Conservation (phyloP, 2,113 vertebrate species). For the Platichthys flesus region DNA sequence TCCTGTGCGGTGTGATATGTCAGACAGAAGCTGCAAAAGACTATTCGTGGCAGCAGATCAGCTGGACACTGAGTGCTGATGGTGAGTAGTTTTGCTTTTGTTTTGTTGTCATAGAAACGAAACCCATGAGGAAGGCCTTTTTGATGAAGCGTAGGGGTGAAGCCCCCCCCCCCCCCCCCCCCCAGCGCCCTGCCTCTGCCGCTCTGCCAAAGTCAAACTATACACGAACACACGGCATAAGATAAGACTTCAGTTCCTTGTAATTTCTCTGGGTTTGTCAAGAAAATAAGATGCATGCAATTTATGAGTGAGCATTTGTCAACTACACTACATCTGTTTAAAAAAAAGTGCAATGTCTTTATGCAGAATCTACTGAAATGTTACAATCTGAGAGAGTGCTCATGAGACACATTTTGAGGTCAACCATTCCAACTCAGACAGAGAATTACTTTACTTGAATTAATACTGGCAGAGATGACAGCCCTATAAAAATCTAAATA, state of each 20-base stretch:
- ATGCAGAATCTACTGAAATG: too few species aligned
- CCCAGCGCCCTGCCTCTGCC: background rate
- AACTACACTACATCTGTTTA: background rate
- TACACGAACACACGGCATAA: background rate
- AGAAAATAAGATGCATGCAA: background rate
- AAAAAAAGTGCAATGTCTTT: background rate
- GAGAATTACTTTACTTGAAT: too few species aligned
- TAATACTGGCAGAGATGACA: too few species aligned
- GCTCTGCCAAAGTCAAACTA: background rate
- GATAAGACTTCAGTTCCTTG: background rate
- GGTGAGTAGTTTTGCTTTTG: background rate
- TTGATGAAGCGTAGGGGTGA: background rate
- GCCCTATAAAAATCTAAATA: background rate
- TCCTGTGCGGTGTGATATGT: background rate
- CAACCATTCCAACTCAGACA: too few species aligned
- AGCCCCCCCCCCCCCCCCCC: background rate
- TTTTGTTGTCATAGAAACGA: background rate
- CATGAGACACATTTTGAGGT: too few species aligned
- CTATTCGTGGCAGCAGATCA: background rate
- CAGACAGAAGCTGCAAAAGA: background rate
- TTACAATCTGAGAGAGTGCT: too few species aligned
- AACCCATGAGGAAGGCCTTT: background rate
- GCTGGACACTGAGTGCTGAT: background rate
- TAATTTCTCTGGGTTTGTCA: background rate
- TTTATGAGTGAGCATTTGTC: background rate